Conservation (phyloP, 92 coral and sea anemone genomes). For the Scolanthus callimorphus region DNA sequence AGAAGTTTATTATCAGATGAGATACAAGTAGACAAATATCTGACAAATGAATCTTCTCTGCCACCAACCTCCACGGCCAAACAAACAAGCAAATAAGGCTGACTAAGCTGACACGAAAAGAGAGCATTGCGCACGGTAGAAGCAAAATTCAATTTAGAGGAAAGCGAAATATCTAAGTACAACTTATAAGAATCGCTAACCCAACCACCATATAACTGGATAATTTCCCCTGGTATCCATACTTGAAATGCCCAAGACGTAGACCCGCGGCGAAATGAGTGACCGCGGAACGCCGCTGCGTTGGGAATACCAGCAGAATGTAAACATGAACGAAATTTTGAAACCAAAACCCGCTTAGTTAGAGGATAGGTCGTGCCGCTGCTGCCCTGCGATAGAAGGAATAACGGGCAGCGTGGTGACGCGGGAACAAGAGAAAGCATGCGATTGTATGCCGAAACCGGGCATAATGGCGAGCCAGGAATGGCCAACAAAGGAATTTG, state of each 20-base stretch:
- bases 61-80: conserved; percentile 3
- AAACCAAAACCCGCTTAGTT: neutral
- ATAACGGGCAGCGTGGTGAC: neutral
- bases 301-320: neutral
- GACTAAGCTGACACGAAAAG: neutral
- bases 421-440: conserved; percentile 6
- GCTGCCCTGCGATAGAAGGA: neutral
- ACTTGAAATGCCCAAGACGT: conserved; percentile 4
- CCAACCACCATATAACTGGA: conserved; percentile 14
- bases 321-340: neutral
- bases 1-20: neutral
- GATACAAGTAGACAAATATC: neutral
- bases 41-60: conserved; percentile 1
- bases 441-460: conserved; percentile 2
- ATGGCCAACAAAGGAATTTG: conserved; percentile 6
- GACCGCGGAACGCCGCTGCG: neutral
- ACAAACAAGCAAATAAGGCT: conserved; percentile 2
- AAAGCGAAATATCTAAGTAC: conserved; percentile 5
- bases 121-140: neutral
- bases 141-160: conserved; percentile 1
- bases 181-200: conserved; percentile 4
- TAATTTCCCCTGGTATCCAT: conserved; percentile 8
- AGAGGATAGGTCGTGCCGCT: neutral
- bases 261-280: conserved; percentile 13
- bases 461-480: conserved; percentile 8